Base-by-base conservation (phyloP, 2,113 vertebrate genomes). In the Chlamydotis undulata region DNA sequence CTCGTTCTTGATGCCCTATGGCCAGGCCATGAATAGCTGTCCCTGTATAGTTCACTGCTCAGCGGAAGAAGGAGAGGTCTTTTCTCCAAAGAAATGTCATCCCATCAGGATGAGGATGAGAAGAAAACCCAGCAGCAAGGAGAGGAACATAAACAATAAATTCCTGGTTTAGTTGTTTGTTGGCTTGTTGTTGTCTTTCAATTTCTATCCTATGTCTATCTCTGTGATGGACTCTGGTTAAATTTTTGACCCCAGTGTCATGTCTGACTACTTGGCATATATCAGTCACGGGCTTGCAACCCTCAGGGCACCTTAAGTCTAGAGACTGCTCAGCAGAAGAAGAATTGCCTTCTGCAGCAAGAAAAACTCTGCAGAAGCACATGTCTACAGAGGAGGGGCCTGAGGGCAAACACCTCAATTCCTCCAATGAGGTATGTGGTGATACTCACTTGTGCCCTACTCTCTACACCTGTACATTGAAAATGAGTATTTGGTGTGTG, bases 1-100 rank as follows among this genome's bases (percentile, higher is more conserved):
- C 7, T 37, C 18, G 10, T 41, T 41, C 35, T 26, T n/a, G 37
- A 23, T n/a, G 16, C 0, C 52, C 31, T 1, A 0, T 33, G 37
- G 7, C 25, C 53, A 68, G 13, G 4, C 29, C 14, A 29, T 35
- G 26, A 53, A 14, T 26, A 61, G 7, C 41, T 43, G 6, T 24
- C 60, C 35, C 28, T 41, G 7, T 16, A 8, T 6, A 19, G 7
- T n/a, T 52, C 31, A 28, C 11, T 59, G 31, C 19, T n/a, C 41
- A 78, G 19, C 8, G 31, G 33, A 73, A n/a, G 33, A 73, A 64
- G 10, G 15, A 60, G 14, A 49, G 15, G 6, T 23, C 8, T 73
- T 52, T 8, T 60, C 39, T 61, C 31, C 12, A 53, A 67, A 78
- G 12, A 12, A 39, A 5, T 7, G 19, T 19, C 52, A 71, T 41